Evolutionary conservation across 2,888 invertebrate species (phyloP), one percentile per base, ranked within the genome.

Genomic region (Punctoribates punctum): DNA sequence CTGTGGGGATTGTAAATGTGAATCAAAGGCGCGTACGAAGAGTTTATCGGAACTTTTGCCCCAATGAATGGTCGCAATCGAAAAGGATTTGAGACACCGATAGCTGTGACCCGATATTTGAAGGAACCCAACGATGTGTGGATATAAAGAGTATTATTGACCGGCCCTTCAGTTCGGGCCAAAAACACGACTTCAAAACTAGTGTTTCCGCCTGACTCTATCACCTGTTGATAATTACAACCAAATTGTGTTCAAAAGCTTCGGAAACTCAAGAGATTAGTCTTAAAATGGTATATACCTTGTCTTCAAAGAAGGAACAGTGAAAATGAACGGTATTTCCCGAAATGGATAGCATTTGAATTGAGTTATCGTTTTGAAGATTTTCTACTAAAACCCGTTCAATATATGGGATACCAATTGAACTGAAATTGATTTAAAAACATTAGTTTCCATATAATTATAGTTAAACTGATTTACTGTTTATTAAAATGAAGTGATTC

Each of bases 101-200:
- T 88, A 80, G 93, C 94, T 82, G 89, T 88, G 80, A 94, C 93
- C 82, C 90, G 88, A 85, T 94, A 93, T 84, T 91, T 91, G 83
- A 93, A 90, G 81, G 92, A 90, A 79, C 97, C 97, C 84, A 91
- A 90, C 78, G 96, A 94, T 51, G 97, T 96, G 85, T 96, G 96
- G 83, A 98, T 92, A 85, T 91, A 92, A 82, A 98, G 88, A 83
- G 90, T 90, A 83, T 94, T 92, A 84, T 92, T 89, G 80, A 93
- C 90, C 82, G 88, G 89, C 79, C 96, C 96, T 85, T 93, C 91
- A 85, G 91, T 91, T 82, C 96, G 88, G 48, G 96, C 96, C 82
- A 98, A 88, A 87, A 95, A 97, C 80, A 96, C 94, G 82, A 98
- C 94, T 86, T 91, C 94, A 86, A 98, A 96, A 79, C 94, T 90